Percentiles rank a stretch among this genome's conserved stretches.
These are phyloP conservation scores for Notolepis coatsorum DNA, from an alignment of 2,797 vertebrate species.

Conservation along the genomic window DNA sequence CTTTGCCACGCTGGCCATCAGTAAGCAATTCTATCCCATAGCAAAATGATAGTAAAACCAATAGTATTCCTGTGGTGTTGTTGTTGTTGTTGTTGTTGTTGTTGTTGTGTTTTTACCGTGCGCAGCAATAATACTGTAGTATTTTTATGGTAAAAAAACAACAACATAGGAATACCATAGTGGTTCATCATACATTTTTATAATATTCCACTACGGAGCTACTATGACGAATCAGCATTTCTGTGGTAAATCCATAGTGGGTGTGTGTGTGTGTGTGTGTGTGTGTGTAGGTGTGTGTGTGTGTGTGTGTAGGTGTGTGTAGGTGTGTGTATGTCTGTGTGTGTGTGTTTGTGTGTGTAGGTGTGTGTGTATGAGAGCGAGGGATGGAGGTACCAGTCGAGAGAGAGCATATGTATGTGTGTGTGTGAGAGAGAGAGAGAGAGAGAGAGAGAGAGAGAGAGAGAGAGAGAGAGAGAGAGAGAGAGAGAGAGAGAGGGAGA, in stretches of 20 bases:
- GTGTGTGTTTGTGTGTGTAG: neutral
- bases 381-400: constrained; percentile 8
- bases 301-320: neutral
- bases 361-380: neutral
- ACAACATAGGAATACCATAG: too few relatives aligned
- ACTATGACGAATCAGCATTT: too few relatives aligned
- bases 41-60: too few relatives aligned
- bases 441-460: neutral
- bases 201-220: too few relatives aligned
- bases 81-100: too few relatives aligned
- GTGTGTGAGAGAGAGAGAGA: constrained; percentile 38
- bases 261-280: constrained; percentile 22
- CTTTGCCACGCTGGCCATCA: constrained; percentile 43
- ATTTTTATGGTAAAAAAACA: too few relatives aligned
- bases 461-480: neutral
- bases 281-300: neutral
- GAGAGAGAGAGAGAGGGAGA: constrained; percentile 23
- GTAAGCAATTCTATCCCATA: constrained; percentile 70
- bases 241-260: too few relatives aligned
- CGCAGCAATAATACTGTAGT: too few relatives aligned
- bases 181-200: too few relatives aligned
- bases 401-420: constrained; percentile 11
- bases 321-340: neutral
- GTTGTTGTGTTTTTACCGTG: too few relatives aligned
- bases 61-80: too few relatives aligned